A percentile compares a stretch with the other conserved stretches of the same genome.
These are phyloP conservation scores for Villa cingulata DNA, from an alignment of 2,888 invertebrate species.

Conservation along the genomic window DNA sequence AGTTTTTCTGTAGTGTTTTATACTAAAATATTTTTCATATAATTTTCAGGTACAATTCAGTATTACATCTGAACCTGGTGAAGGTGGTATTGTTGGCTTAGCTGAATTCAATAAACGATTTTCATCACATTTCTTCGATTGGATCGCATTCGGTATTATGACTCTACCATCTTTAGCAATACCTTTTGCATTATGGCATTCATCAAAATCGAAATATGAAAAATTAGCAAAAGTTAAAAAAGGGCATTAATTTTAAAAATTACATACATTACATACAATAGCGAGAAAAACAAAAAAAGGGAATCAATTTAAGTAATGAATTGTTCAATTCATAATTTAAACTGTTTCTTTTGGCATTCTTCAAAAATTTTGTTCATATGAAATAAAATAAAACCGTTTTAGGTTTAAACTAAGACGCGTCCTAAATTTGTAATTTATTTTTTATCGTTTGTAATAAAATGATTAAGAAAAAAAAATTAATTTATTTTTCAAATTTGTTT, in stretches of 20 bases:
- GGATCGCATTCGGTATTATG: constrained; percentile 95
- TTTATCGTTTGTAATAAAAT: not conserved
- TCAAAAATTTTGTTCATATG: not conserved
- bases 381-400: not conserved
- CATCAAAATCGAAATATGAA: constrained; percentile 90
- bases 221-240: constrained; percentile 62
- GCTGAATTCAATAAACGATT: constrained; percentile 92
- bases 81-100: constrained; percentile 85
- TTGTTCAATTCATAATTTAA: too few species aligned
- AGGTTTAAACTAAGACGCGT: not conserved
- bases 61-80: constrained; percentile 81
- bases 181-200: constrained; percentile 88
- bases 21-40: not conserved
- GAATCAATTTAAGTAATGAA: too few species aligned
- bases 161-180: constrained; percentile 87
- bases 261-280: too few species aligned
- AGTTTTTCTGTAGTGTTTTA: not conserved
- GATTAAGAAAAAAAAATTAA: too few species aligned
- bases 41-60: constrained; percentile 52
- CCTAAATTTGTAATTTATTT: not conserved
- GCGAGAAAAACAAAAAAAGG: too few species aligned
- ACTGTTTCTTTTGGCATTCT: too few species aligned
- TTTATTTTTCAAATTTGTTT: too few species aligned
- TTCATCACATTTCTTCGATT: constrained; percentile 93
- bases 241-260: constrained; percentile 4